phyloP scores from a whole-genome alignment of 2,113 vertebrate genomes.

The Sitta europaea region DNA sequence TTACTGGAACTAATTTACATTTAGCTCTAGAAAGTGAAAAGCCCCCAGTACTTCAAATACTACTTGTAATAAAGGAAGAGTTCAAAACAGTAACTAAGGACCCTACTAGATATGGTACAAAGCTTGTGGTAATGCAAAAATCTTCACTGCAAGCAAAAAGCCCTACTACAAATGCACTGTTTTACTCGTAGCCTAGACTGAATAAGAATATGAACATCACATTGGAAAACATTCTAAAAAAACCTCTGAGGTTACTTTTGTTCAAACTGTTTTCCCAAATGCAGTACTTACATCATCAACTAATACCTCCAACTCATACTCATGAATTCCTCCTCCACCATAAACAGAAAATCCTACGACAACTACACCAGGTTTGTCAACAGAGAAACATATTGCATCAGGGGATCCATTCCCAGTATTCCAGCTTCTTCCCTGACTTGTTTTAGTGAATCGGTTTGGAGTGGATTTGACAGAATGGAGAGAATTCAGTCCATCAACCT shows the following conservation, averaged over 20 bases:
- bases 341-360: constrained; percentile 97
- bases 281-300: constrained; percentile 91
- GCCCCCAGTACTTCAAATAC: background rate
- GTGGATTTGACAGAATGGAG: constrained; percentile 95
- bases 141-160: background rate
- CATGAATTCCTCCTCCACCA: constrained; percentile 96
- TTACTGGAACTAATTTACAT: background rate
- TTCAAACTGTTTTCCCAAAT: background rate
- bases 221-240: background rate
- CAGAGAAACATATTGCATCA: constrained; percentile 95
- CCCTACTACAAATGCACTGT: background rate
- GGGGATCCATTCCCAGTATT: constrained; percentile 98
- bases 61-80: background rate
- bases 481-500: constrained; percentile 94
- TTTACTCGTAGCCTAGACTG: background rate
- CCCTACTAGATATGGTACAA: background rate
- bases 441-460: constrained; percentile 95
- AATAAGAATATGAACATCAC: background rate
- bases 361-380: constrained; percentile 94
- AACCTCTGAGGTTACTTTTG: background rate
- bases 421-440: constrained; percentile 98
- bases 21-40: background rate
- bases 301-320: constrained; percentile 95
- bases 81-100: background rate
- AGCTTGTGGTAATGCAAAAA: background rate